Evolutionary conservation across 1,140 invertebrate species (phyloP), one percentile per base, ranked within the genome.

Genomic region (Coboldia fuscipes): DNA sequence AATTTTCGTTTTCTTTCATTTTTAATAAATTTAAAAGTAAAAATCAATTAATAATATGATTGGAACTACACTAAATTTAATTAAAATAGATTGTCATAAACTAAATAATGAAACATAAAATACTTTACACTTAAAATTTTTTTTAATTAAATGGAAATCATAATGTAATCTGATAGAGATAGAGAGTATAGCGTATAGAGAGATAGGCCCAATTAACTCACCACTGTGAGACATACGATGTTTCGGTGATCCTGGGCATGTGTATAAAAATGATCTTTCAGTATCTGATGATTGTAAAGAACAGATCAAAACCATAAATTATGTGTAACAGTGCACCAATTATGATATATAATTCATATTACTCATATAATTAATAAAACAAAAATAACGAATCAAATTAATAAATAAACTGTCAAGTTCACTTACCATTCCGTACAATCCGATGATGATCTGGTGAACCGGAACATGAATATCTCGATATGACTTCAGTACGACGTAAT

Each of bases 401-500:
- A n/a, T n/a, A n/a, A n/a, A n/a, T n/a, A n/a, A n/a, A n/a, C n/a
- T n/a, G n/a, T n/a, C 21, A 3, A 2, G 14, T 16, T 12, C 14
- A 36, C 60, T 56, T 61, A 76, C 75, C 75, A 56, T 78, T 77
- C 41, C 72, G 61, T 38, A 70, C 65, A 43, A 75, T 69, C 38
- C 74, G 60, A 47, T 67, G 66, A 44, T 74, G 65, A 48, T 76
- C 71, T 9, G 75, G 74, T 18, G 72, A 76, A 34, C 72, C 72
- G 14, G 70, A 70, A 45, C 68, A 71, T 28, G 70, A 74, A 44
- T 75, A 71, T 10, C 73, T 58, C 29, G 69, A 72, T 2, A 71
- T 75, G 26, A 75, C 57, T 9, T 70, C 71, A 40, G 75, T 72
- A 8, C 69, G 57, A 15, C 71, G 57, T n/a, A 74, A 45, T 0